Evolutionary conservation across 2,113 vertebrate species (phyloP).

Genomic region (Microcebus murinus): DNA sequence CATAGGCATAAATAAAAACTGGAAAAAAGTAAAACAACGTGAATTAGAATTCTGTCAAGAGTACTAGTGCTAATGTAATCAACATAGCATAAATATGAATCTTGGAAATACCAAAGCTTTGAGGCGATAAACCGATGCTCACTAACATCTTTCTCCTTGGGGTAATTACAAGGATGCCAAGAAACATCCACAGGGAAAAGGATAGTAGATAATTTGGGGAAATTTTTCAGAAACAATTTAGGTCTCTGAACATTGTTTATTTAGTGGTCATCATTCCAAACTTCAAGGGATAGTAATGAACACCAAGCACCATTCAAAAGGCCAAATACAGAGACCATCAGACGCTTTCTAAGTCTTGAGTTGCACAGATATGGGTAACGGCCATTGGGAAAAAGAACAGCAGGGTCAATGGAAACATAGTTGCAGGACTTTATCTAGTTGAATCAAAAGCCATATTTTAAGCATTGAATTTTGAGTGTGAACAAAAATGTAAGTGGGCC

Average conservation of each 20-base stretch:
- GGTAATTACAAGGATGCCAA: background rate
- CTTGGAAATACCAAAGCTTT: background rate
- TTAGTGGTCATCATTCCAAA: background rate
- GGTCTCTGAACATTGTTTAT: background rate
- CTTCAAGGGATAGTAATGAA: background rate
- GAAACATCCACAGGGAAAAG: background rate
- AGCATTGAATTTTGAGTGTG: background rate
- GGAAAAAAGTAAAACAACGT: background rate
- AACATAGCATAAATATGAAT: background rate
- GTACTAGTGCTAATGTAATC: background rate
- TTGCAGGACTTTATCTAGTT: background rate
- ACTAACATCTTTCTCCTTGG: background rate
- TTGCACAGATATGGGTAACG: background rate
- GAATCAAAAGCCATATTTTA: constrained; percentile 5
- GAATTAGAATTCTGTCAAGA: background rate
- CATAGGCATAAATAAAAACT: background rate
- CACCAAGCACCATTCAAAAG: background rate
- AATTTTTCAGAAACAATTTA: constrained; percentile 7
- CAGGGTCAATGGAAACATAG: background rate
- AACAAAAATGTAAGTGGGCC: background rate
- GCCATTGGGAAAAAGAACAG: background rate
- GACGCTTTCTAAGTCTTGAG: background rate
- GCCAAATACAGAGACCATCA: background rate
- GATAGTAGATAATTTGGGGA: background rate
- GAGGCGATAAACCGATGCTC: background rate